Evolutionary conservation across 2,113 vertebrate species (phyloP).

Genomic region (Passer domesticus): DNA sequence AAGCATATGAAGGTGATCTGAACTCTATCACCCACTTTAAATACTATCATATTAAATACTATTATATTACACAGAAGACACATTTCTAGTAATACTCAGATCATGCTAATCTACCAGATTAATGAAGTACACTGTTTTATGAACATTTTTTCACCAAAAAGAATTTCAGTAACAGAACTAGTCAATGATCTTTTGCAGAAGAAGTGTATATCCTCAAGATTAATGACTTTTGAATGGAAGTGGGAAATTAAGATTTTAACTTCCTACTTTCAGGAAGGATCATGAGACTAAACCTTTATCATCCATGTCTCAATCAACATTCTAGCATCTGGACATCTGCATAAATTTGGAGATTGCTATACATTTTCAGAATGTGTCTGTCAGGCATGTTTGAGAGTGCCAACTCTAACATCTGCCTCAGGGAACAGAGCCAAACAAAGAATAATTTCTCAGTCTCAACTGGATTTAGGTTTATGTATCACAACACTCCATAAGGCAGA

Average conservation of each 20-base stretch:
- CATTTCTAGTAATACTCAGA: neutral
- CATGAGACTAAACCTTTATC: neutral
- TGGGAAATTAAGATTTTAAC: neutral
- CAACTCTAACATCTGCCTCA: constrained; percentile 10
- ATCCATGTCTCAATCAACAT: neutral
- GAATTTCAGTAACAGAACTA: neutral
- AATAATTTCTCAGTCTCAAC: neutral
- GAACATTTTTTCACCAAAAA: neutral
- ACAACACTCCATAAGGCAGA: neutral
- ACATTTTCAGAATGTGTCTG: neutral
- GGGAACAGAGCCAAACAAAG: neutral
- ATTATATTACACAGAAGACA: neutral
- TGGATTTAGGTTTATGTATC: neutral
- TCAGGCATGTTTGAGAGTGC: neutral
- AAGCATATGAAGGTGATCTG: neutral
- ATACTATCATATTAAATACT: neutral
- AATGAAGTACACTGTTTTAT: neutral
- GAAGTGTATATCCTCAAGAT: neutral
- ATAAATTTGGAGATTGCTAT: constrained; percentile 9
- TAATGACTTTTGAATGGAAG: neutral
- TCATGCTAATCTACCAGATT: neutral
- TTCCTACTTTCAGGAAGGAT: neutral
- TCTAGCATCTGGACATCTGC: constrained; percentile 6
- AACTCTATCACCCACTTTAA: neutral
- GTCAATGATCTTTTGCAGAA: neutral